Conservation (phyloP, 2,797 vertebrate species). For the Amniataba percoides region DNA sequence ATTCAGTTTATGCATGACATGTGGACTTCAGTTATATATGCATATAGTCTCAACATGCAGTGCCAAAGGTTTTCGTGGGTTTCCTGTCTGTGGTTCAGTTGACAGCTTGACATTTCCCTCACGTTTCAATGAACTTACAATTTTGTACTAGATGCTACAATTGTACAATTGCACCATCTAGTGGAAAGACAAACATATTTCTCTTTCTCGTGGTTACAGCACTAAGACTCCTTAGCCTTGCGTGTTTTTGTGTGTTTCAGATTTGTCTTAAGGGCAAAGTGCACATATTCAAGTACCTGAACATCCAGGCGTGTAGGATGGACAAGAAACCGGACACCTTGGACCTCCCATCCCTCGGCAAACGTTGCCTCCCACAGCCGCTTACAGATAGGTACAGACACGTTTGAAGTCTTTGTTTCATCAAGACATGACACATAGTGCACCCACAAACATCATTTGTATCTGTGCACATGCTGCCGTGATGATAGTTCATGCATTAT, state of each 20-base stretch:
- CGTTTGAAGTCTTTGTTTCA: not conserved
- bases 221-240: not conserved
- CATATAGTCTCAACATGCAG: not conserved
- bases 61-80: not conserved
- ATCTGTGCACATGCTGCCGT: not conserved
- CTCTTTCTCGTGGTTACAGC: not conserved
- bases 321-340: constrained; percentile 98
- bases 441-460: not conserved
- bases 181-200: constrained; percentile 36
- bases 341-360: constrained; percentile 93
- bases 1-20: not conserved
- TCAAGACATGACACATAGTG: not conserved
- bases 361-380: constrained; percentile 93
- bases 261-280: constrained; percentile 98
- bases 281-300: constrained; percentile 98
- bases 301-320: constrained; percentile 94
- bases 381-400: constrained; percentile 93
- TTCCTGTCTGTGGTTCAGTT: not conserved
- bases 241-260: constrained; percentile 83
- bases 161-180: constrained; percentile 55
- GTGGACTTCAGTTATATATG: not conserved
- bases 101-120: not conserved
- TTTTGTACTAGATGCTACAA: too few species aligned
- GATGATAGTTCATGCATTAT: not conserved
- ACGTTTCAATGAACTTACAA: not conserved